phyloP scores from a whole-genome alignment of 2,113 vertebrate genomes.

The Bufo bufo region DNA sequence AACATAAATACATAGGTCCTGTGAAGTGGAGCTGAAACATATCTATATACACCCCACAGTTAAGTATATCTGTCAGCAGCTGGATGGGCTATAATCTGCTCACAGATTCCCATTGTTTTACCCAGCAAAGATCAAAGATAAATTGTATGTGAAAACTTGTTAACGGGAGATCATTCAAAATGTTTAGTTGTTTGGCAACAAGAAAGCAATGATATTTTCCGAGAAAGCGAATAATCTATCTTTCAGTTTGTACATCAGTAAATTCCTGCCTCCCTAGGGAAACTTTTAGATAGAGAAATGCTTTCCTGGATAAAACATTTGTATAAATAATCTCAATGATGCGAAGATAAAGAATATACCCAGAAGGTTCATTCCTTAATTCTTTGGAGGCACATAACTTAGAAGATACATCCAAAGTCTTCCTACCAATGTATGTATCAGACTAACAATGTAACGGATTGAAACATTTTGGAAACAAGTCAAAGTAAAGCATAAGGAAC shows the following conservation, averaged over 20 bases:
- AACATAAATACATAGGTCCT: too few relatives aligned
- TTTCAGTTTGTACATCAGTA: conserved; percentile 22
- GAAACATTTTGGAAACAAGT: not conserved
- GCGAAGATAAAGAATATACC: conserved; percentile 1
- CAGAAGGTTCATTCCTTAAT: not conserved
- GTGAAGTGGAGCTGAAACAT: too few relatives aligned
- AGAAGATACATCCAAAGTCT: not conserved
- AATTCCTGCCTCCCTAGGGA: not conserved
- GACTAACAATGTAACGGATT: not conserved
- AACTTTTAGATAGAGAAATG: not conserved
- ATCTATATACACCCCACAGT: too few relatives aligned
- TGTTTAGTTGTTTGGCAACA: conserved; percentile 12
- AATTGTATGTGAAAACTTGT: too few relatives aligned
- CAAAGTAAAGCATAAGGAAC: not conserved
- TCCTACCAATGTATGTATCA: not conserved
- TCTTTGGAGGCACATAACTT: conserved; percentile 1
- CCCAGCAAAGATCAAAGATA: not conserved
- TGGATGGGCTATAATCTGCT: too few relatives aligned
- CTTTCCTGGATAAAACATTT: conserved; percentile 18
- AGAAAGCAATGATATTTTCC: conserved; percentile 9
- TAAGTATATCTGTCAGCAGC: too few relatives aligned
- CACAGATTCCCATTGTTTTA: not conserved
- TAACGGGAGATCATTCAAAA: not conserved
- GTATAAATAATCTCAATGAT: conserved; percentile 11
- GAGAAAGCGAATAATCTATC: conserved; percentile 12